Base-by-base conservation (phyloP, 2,888 invertebrate species). In the Spisula solida region DNA sequence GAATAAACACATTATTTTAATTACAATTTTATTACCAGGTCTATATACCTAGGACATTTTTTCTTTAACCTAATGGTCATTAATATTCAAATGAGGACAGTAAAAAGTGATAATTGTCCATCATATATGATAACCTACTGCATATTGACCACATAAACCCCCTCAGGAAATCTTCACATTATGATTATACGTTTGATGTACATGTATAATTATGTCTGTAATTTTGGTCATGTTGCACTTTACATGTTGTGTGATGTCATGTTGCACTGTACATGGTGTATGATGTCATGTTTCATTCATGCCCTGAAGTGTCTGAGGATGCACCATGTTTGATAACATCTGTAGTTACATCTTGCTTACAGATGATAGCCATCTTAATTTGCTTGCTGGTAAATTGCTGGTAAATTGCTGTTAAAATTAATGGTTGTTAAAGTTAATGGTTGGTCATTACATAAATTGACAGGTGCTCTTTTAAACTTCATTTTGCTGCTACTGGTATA, bases 1-100 rank as follows among this genome's bases (percentile, higher is more conserved):
- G 41, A 41, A 41, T 41, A 41, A 41, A 41, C 41, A 41, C 41
- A 41, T 41, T 41, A 41, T 41, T 41, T 41, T 41, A 41, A 41
- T 41, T 41, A 41, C 41, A 41, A 41, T 41, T 41, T 41, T 41
- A 41, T 41, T 41, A 8, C 41, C 2, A 41, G 2, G 41, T 41
- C 41, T 41, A 8, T 41, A 41, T 41, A 41, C 41, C 41, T 41
- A 5, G 41, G 41, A 41, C 41, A 41, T 41, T 5, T 41, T 41
- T 41, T 41, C 41, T 41, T 41, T 41, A 2, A 41, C 41, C 41
- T 41, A 41, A 75, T 34, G 18, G 34, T 75, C 31, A 75, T 31
- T 75, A 75, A 31, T 75, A 75, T 75, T 75, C 75, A 34, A 75
- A 75, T 75, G 14, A 31, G 12, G 75, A 75, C 75, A 34, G 75